phyloP scores from a whole-genome alignment of 1,140 invertebrate genomes.

The Megalonaias nervosa region DNA sequence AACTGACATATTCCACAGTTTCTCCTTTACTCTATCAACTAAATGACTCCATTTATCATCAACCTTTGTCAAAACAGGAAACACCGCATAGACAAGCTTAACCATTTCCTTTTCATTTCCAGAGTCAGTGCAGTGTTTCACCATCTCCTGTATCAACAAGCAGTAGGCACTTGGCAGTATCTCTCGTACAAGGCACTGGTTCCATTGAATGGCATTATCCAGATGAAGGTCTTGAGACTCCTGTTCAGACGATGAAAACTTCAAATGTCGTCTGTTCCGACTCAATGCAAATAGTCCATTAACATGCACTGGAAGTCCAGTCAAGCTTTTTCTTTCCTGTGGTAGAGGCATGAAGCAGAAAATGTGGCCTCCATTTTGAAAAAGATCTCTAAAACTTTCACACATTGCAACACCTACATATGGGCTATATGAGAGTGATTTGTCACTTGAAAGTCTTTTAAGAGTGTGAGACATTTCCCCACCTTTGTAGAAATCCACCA shows the following conservation, averaged over 20 bases:
- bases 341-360: slow-evolving; percentile 67
- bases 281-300: slow-evolving; percentile 64
- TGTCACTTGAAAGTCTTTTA: slow-evolving; percentile 34
- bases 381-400: background rate
- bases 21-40: background rate
- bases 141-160: slow-evolving; percentile 21
- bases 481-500: slow-evolving; percentile 39
- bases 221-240: slow-evolving; percentile 25
- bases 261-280: slow-evolving; percentile 61
- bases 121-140: background rate
- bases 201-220: slow-evolving; percentile 58
- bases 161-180: slow-evolving; percentile 46
- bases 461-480: slow-evolving; percentile 28
- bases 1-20: background rate
- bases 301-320: slow-evolving; percentile 63
- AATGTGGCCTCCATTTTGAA: slow-evolving; percentile 49
- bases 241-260: slow-evolving; percentile 55
- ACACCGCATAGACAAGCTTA: slow-evolving; percentile 8
- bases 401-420: slow-evolving; percentile 58
- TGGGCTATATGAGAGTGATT: slow-evolving; percentile 46
- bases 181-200: slow-evolving; percentile 54
- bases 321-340: slow-evolving; percentile 42
- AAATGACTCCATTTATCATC: slow-evolving; percentile 3
- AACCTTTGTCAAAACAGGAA: slow-evolving; percentile 18
- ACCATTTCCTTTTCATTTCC: background rate